Evolutionary conservation across 2,797 vertebrate species (phyloP), one percentile per base, ranked within the genome.

Genomic region (Hoplostethus atlanticus): DNA sequence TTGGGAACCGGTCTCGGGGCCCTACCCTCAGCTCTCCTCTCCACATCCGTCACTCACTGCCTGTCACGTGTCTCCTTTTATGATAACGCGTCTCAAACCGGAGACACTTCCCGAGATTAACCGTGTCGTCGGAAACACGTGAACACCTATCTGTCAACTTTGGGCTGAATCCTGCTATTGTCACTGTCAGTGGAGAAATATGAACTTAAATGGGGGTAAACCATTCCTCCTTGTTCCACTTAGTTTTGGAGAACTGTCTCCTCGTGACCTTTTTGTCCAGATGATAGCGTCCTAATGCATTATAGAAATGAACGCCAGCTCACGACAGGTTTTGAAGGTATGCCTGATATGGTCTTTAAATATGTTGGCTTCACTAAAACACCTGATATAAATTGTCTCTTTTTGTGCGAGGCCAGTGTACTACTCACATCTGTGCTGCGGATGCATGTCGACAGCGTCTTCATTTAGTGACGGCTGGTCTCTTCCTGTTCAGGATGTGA

Each of bases 401-500:
- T 5, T 34, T 34, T 34, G 6, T 34, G 34, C 34, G 6, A 34
- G 6, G 4, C 6, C 34, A 34, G 31, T 34, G 36, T 40, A 8
- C 7, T 40, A 2, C 9, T 40, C 9, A 40, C 38, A 10, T 40
- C 9, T 40, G 6, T 40, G 38, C 52, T 54, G 28, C 31, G 2
- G 28, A 11, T 54, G 12, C 2, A 11, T 53, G 51, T 25, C 25
- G 25, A 13, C 12, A 21, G 25, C 3, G 5, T 4, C 10, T 31
- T 58, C 48, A 15, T 28, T 8, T 6, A 16, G 47, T 34, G 52
- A 38, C 34, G 65, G 56, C 73, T 73, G 61, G 88, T 71, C 77
- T 81, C 77, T 90, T 84, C 61, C 58, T 28, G 93, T 94, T 75
- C 92, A 99, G 98, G 97, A 98, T 85, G 88, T 96, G 71, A 95